These are phyloP conservation scores for Peromyscus maniculatus DNA, from an alignment of 2,113 vertebrate genomes.

Conservation along the genomic window DNA sequence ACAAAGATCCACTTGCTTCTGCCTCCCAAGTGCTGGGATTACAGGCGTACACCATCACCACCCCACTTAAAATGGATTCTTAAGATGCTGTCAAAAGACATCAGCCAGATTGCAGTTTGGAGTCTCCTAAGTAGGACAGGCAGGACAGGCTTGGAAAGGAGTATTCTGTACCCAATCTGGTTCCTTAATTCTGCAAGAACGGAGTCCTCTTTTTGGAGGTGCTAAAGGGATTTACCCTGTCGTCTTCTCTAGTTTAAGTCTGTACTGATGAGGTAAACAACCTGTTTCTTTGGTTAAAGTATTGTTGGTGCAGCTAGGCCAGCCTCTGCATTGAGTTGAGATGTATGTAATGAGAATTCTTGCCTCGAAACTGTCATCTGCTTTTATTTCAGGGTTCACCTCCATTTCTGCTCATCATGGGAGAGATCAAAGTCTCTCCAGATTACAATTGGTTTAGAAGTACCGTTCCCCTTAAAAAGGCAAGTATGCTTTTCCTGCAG, in stretches of 20 bases:
- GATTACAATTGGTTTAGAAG: slow-evolving; percentile 99
- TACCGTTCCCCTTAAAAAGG: slow-evolving; percentile 97
- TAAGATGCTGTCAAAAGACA: slow-evolving; percentile 1
- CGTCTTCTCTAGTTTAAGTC: slow-evolving; percentile 55
- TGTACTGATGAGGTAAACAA: background rate
- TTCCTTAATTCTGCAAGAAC: slow-evolving; percentile 4
- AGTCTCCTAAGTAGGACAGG: background rate
- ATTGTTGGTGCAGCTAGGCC: background rate
- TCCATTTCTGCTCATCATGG: slow-evolving; percentile 90
- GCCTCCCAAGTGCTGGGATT: background rate
- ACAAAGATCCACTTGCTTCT: background rate
- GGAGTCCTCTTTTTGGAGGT: slow-evolving; percentile 37
- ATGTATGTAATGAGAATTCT: background rate
- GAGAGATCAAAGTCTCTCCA: slow-evolving; percentile 98
- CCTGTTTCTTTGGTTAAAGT: background rate
- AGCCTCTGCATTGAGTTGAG: slow-evolving; percentile 47
- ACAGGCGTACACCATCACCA: background rate
- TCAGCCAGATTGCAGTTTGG: background rate
- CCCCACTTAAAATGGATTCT: background rate
- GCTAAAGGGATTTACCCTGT: slow-evolving; percentile 21
- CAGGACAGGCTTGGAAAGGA: background rate
- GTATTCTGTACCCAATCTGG: background rate
- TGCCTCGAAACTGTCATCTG: slow-evolving; percentile 75
- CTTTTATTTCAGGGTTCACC: slow-evolving; percentile 84
- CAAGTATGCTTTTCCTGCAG: slow-evolving; percentile 84